These are phyloP conservation scores for Polylopha cassiicola DNA, from an alignment of 2,888 invertebrate species.

Conservation along the genomic window DNA sequence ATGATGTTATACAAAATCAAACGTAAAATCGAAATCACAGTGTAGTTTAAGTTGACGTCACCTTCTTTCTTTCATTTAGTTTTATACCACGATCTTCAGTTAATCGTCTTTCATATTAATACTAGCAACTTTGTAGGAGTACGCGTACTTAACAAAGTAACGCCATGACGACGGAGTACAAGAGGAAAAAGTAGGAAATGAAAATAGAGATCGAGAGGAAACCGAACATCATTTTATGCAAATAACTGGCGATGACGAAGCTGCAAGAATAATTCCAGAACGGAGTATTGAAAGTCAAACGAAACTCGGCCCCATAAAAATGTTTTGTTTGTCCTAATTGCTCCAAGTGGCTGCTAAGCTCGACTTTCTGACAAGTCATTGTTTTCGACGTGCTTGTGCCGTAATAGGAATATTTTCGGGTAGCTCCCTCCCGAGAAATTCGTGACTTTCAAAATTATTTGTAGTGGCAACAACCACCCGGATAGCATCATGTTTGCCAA, in stretches of 20 bases:
- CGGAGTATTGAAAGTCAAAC: constrained; percentile 26
- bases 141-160: too few relatives aligned
- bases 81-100: too few relatives aligned
- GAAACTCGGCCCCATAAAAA: constrained; percentile 58
- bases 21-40: too few relatives aligned
- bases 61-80: too few relatives aligned
- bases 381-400: constrained; percentile 63
- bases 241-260: constrained; percentile 47
- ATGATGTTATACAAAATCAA: too few relatives aligned
- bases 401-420: constrained; percentile 67
- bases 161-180: too few relatives aligned
- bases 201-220: too few relatives aligned
- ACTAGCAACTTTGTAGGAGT: too few relatives aligned
- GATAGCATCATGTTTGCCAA: constrained; percentile 37
- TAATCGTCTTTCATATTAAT: too few relatives aligned
- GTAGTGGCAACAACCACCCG: constrained; percentile 39
- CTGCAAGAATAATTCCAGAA: constrained; percentile 29
- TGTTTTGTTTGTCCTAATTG: constrained; percentile 76
- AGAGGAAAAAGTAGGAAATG: constrained; percentile 27
- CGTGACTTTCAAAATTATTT: constrained; percentile 60
- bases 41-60: too few relatives aligned
- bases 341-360: constrained; percentile 70
- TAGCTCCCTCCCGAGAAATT: constrained; percentile 52
- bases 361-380: constrained; percentile 67
- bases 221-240: constrained; percentile 54